Evolutionary conservation across 1,140 invertebrate genomes (phyloP), one percentile per base, ranked within the genome.

Genomic region (Drosophila sp.): DNA sequence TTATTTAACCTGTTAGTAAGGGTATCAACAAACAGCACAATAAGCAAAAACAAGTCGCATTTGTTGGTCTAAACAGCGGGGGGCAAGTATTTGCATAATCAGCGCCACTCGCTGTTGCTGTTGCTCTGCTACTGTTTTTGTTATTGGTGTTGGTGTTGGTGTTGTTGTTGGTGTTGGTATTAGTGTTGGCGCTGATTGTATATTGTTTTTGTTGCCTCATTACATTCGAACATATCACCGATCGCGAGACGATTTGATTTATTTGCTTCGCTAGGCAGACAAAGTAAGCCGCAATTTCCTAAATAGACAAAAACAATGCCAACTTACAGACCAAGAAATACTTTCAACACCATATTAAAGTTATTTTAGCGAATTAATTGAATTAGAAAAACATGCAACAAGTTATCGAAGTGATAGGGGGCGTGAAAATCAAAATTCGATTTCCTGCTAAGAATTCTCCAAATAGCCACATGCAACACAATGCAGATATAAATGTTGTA

Each of bases 321-420:
- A 63, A 53, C 27, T 18, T 9, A 43, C 48, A 75, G 78, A 70
- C 48, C 63, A 74, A 82, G 80, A 89, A 89, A 87, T 87, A 89
- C 83, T 87, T 87, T 87, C 82, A 82, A 86, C 82, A 89, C 76
- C 76, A 72, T 76, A 79, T 89, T 74, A 69, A 76, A 76, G 62
- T 83, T 82, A 89, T 86, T 78, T 76, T 72, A 66, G 69, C 76
- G 72, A 83, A 89, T 89, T 89, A 89, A 83, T 77, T 87, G 74
- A 87, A 87, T 89, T 89, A 87, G 76, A 56, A 78, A 80, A 63
- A 71, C 69, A 78, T 73, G 72, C 81, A 76, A 62, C 64, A 73
- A 59, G 45, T 64, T 59, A 70, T 38, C 53, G 64, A 50, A 54
- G 29, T 32, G 38, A n/a, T 7, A 7, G 14, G 46, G 27, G 32